phyloP scores from a whole-genome alignment of 2,888 invertebrate genomes.

The Amphipoea oculea region DNA sequence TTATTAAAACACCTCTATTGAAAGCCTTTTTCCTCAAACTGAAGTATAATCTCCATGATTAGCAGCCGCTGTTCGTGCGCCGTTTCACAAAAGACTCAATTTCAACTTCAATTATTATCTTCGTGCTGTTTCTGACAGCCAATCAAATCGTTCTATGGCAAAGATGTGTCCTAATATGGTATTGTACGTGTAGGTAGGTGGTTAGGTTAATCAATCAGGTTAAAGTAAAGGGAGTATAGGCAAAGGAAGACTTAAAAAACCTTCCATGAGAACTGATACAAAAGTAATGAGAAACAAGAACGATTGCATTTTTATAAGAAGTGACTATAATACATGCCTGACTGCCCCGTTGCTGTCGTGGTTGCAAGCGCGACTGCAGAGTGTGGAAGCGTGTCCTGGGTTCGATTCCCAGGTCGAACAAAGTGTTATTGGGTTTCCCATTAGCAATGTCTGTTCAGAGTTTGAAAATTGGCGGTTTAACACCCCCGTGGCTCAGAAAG shows the following conservation, averaged over 20 bases:
- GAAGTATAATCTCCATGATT: conserved; percentile 48
- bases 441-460: no score
- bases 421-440: no score
- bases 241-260: neutral
- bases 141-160: conserved; percentile 40
- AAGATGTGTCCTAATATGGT: conserved; percentile 32
- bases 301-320: no score
- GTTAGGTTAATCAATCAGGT: neutral
- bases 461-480: no score
- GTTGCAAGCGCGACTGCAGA: no score
- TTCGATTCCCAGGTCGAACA: no score
- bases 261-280: neutral
- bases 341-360: no score
- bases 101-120: conserved; percentile 58
- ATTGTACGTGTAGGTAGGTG: neutral
- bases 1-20: neutral
- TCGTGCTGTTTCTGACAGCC: conserved; percentile 47
- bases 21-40: conserved; percentile 18
- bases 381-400: no score
- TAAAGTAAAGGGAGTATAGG: neutral
- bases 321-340: neutral
- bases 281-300: neutral
- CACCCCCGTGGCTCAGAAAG: no score
- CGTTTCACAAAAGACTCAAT: conserved; percentile 57
- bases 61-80: conserved; percentile 31